A percentile compares a stretch with the other conserved stretches of the same genome.
Conservation (phyloP, 2,797 vertebrate genomes). For the Salmo trutta region DNA sequence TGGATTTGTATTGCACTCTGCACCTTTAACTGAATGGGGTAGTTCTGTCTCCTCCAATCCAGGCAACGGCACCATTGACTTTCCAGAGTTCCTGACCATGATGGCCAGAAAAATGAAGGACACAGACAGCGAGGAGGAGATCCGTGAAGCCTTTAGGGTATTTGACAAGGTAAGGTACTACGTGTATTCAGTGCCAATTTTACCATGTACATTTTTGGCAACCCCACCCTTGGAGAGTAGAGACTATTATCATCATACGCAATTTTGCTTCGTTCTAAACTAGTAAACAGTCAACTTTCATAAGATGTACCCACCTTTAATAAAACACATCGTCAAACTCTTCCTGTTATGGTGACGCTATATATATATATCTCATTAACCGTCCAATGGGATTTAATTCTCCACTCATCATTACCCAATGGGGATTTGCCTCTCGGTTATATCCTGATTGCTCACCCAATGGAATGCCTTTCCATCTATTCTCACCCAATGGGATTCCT, state of each 20-base stretch:
- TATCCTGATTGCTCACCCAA: background rate
- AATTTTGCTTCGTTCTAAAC: background rate
- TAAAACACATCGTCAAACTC: background rate
- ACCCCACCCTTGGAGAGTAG: background rate
- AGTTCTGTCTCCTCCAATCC: conserved; percentile 39
- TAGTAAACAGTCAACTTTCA: background rate
- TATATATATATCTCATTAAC: background rate
- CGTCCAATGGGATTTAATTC: background rate
- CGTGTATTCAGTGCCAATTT: background rate
- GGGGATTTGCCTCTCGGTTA: background rate
- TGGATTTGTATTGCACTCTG: too few relatives aligned
- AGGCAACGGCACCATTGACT: conserved; percentile 99
- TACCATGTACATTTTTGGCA: too few relatives aligned
- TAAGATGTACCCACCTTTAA: background rate
- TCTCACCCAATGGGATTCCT: background rate
- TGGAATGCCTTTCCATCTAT: background rate
- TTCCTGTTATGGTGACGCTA: background rate
- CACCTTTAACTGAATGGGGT: background rate
- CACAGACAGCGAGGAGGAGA: conserved; percentile 99
- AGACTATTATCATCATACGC: background rate
- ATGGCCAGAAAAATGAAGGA: conserved; percentile 99
- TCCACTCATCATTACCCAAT: background rate
- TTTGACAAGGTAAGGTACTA: conserved; percentile 90
- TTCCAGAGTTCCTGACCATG: conserved; percentile 98
- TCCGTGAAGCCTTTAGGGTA: conserved; percentile 97